These are phyloP conservation scores for Clitarchus hookeri DNA, from an alignment of 2,888 invertebrate species.

Conservation along the genomic window DNA sequence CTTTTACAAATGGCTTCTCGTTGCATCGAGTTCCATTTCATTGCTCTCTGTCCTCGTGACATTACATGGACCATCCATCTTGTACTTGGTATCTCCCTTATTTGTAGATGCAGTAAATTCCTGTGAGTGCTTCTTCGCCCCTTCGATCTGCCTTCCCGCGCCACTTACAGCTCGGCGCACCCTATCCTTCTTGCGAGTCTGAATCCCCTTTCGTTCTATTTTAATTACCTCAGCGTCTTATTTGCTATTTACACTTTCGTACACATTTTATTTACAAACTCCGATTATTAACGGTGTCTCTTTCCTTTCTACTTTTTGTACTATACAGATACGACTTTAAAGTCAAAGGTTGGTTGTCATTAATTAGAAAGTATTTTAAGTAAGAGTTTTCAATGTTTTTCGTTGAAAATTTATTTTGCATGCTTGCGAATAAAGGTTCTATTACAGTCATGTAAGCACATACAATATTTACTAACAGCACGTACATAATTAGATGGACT, in stretches of 20 bases:
- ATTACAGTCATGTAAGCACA: no score
- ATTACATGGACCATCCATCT: neutral
- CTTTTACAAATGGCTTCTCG: neutral
- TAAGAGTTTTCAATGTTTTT: no score
- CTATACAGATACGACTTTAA: no score
- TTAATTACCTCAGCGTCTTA: neutral
- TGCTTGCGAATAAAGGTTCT: no score
- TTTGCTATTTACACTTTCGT: neutral
- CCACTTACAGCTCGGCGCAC: neutral
- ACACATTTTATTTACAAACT: neutral
- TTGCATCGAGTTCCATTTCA: neutral
- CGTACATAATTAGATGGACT: no score
- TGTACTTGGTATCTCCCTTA: neutral
- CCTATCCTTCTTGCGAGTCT: neutral
- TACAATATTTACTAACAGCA: no score
- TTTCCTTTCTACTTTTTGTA: no score
- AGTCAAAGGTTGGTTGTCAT: no score
- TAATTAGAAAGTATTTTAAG: no score
- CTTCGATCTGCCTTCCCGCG: neutral
- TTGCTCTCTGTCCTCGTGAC: neutral
- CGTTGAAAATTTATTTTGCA: no score
- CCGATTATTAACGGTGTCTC: no score
- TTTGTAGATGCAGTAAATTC: neutral
- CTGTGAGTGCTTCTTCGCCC: neutral
- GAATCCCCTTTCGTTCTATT: neutral